phyloP scores from a whole-genome alignment of 2,888 invertebrate genomes.

The Nephrotoma guestfalica region DNA sequence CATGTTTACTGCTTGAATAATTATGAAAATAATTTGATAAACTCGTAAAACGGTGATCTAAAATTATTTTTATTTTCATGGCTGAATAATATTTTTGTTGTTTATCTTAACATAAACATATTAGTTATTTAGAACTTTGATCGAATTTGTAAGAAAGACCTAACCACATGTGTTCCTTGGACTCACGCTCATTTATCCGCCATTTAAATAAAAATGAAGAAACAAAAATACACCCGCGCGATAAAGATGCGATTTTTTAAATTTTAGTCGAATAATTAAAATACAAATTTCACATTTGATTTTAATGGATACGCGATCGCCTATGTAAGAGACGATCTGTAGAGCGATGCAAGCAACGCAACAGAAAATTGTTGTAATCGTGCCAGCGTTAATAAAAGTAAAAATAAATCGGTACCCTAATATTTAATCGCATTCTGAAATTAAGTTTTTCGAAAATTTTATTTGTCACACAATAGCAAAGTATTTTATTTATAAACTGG shows the following conservation, averaged over 20 bases:
- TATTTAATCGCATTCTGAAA: not conserved
- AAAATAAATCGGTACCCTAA: not conserved
- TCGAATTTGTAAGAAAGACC: not conserved
- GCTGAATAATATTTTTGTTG: not conserved
- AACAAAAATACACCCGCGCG: no score
- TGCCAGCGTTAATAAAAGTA: not conserved
- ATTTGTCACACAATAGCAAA: not conserved
- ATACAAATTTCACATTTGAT: no score
- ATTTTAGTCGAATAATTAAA: no score
- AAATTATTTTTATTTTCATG: not conserved
- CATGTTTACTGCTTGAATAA: not conserved
- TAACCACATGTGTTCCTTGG: not conserved
- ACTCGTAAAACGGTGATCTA: not conserved
- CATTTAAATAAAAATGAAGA: not conserved
- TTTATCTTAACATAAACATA: not conserved
- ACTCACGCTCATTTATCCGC: not conserved
- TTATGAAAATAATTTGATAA: not conserved
- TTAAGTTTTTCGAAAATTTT: not conserved
- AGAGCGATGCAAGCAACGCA: not conserved
- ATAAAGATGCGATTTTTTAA: no score
- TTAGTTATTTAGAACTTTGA: not conserved
- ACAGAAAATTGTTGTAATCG: not conserved
- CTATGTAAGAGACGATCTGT: no score
- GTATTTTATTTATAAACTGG: not conserved
- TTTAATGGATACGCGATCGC: no score